Evolutionary conservation across 1,140 invertebrate genomes (phyloP).

Genomic region (Drosophila pseudoobscura): DNA sequence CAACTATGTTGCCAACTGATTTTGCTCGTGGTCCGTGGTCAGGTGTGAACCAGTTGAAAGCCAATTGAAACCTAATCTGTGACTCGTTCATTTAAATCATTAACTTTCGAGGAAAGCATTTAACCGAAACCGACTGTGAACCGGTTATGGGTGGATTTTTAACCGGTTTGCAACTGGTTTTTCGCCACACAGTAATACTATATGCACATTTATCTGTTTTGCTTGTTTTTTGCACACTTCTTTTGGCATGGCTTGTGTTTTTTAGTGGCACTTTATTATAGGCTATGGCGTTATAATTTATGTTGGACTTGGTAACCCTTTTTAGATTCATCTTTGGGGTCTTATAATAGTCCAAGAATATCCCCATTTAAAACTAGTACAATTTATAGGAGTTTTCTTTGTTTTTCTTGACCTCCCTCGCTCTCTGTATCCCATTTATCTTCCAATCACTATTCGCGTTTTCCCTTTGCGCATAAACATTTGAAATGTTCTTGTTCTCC

Average conservation of each 20-base stretch:
- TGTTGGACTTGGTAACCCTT: no score
- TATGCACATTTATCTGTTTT: background rate
- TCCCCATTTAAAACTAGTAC: no score
- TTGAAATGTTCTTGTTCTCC: constrained; percentile 17
- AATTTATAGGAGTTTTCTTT: no score
- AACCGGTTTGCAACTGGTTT: background rate
- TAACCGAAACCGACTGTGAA: background rate
- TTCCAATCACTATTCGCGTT: background rate
- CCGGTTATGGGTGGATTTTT: background rate
- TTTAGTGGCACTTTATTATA: no score
- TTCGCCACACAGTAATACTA: background rate
- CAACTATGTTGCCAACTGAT: background rate
- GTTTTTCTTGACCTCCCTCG: no score
- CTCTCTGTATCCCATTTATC: no score
- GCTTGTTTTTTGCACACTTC: background rate
- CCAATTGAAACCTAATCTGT: constrained; percentile 31
- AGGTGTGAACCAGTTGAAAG: constrained; percentile 23
- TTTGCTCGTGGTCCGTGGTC: constrained; percentile 12
- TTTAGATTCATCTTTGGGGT: no score
- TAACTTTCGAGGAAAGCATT: no score
- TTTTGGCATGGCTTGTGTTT: background rate
- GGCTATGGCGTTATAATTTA: no score
- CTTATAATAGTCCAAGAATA: no score
- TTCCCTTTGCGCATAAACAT: background rate
- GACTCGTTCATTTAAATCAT: constrained; percentile 8